Conservation (phyloP, 1,140 invertebrate genomes). For the Eumeta japonica region DNA sequence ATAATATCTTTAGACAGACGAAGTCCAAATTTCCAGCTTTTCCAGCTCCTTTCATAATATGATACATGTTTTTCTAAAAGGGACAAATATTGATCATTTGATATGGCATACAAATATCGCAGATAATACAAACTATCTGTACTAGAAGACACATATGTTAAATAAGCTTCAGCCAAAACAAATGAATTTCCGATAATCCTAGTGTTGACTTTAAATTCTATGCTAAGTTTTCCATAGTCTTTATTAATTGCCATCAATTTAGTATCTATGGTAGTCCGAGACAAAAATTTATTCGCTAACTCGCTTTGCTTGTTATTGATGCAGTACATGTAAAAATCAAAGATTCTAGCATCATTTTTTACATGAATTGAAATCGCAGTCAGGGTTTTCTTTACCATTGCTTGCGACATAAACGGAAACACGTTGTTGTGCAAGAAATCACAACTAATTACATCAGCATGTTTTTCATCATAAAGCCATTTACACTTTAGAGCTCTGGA, state of each 20-base stretch:
- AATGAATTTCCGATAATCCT: slow-evolving; percentile 19
- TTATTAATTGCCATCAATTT: slow-evolving; percentile 7
- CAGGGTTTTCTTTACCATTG: slow-evolving; percentile 18
- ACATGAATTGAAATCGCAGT: slow-evolving; percentile 14
- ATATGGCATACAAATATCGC: slow-evolving; percentile 15
- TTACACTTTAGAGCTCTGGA: slow-evolving; percentile 17
- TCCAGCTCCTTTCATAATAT: neutral
- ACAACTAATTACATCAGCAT: slow-evolving; percentile 14
- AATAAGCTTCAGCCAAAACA: slow-evolving; percentile 10
- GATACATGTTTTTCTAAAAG: slow-evolving; percentile 17
- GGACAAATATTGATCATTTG: slow-evolving; percentile 15
- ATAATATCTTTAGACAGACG: slow-evolving; percentile 31
- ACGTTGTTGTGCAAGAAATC: slow-evolving; percentile 17
- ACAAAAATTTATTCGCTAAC: slow-evolving; percentile 16
- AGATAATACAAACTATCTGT: slow-evolving; percentile 9
- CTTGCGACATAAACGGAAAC: slow-evolving; percentile 16
- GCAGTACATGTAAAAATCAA: slow-evolving; percentile 17
- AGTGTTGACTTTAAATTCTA: slow-evolving; percentile 4
- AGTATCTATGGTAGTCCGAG: slow-evolving; percentile 4
- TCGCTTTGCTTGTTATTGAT: slow-evolving; percentile 8
- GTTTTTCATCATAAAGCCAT: slow-evolving; percentile 18
- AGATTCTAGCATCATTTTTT: slow-evolving; percentile 11
- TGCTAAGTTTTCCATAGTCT: slow-evolving; percentile 1
- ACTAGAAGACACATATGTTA: no score
- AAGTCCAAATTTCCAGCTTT: slow-evolving; percentile 10